Evolutionary conservation across 2,797 vertebrate genomes (phyloP).

Genomic region (Megaceryle alcyon): DNA sequence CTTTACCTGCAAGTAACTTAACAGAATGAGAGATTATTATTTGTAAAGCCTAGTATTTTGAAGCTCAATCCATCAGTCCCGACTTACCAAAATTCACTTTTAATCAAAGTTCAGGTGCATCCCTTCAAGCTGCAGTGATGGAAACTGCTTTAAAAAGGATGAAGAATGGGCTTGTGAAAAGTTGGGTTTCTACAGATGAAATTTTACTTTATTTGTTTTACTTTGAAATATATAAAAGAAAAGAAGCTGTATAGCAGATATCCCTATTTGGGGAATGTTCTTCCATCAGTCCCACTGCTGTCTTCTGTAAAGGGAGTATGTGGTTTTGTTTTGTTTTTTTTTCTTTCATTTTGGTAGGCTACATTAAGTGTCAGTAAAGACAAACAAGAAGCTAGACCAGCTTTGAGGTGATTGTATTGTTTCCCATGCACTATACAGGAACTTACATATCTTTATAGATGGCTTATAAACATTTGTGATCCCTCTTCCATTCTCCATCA

Average conservation of each 20-base stretch:
- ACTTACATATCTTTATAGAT: background rate
- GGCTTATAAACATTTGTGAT: background rate
- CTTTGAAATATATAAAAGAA: background rate
- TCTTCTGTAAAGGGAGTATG: background rate
- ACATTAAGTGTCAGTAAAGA: background rate
- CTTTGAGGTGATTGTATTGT: background rate
- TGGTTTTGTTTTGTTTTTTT: background rate
- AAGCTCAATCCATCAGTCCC: background rate
- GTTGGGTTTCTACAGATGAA: background rate
- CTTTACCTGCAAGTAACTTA: background rate
- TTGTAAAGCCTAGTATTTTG: background rate
- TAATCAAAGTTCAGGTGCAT: background rate
- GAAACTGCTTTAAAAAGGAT: background rate
- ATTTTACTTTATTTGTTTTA: background rate
- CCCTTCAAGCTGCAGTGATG: background rate
- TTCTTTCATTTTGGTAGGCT: background rate
- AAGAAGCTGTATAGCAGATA: background rate
- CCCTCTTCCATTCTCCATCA: background rate
- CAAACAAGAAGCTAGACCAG: background rate
- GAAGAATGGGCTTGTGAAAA: background rate
- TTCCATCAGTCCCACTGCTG: background rate
- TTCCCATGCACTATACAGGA: background rate
- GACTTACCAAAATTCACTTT: background rate
- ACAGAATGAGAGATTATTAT: background rate
- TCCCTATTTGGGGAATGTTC: background rate